A percentile compares a stretch with the other conserved stretches of the same genome.
phyloP scores from a whole-genome alignment of 2,113 vertebrate species.

The Eublepharis macularius region DNA sequence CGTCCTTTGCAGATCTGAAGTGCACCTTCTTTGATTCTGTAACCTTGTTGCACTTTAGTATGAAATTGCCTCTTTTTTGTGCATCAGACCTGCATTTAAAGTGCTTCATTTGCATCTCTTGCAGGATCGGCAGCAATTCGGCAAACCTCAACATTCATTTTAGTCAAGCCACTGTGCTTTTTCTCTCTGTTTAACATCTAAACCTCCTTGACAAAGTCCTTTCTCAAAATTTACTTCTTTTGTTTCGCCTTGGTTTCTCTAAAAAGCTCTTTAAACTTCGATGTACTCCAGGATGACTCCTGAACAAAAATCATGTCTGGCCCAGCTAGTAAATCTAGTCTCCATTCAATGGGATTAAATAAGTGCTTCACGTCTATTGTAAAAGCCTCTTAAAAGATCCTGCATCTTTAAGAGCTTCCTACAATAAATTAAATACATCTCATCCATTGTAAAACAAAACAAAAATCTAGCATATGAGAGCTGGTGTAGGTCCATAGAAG shows the following conservation, averaged over 20 bases:
- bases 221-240: constrained; percentile 76
- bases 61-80: constrained; percentile 68
- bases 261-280: constrained; percentile 75
- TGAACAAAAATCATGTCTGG: constrained; percentile 80
- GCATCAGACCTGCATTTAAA: constrained; percentile 75
- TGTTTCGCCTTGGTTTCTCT: constrained; percentile 73
- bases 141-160: constrained; percentile 46
- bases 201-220: constrained; percentile 77
- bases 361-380: constrained; percentile 80
- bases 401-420: constrained; percentile 75
- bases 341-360: constrained; percentile 78
- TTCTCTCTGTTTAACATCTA: constrained; percentile 74
- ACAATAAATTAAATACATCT: constrained; percentile 78
- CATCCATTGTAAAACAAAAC: constrained; percentile 44
- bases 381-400: constrained; percentile 68
- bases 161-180: constrained; percentile 52
- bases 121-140: constrained; percentile 52
- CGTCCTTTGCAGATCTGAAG: constrained; percentile 54
- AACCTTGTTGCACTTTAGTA: constrained; percentile 72
- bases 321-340: constrained; percentile 79
- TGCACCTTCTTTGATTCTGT: constrained; percentile 74
- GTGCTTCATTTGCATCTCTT: constrained; percentile 73
- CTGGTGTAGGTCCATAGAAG: constrained; percentile 37
- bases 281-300: constrained; percentile 77
- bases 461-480: constrained; percentile 47